Evolutionary conservation across 2,797 vertebrate genomes (phyloP).

Genomic region (Hemibagrus guttatus): DNA sequence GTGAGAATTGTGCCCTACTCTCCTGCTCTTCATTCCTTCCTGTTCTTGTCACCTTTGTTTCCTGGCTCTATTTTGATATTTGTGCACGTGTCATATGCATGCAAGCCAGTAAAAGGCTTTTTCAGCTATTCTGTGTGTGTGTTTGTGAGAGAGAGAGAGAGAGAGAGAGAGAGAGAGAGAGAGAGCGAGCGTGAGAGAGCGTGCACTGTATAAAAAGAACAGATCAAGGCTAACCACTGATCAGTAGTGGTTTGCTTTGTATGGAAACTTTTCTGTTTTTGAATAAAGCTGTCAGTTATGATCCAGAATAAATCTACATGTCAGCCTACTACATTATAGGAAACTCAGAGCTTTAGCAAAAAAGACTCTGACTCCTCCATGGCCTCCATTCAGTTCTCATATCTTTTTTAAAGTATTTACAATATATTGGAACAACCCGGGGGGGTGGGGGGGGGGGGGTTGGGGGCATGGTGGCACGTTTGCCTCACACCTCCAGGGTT

Average conservation of each 20-base stretch:
- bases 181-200: neutral
- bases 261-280: neutral
- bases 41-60: constrained; percentile 13
- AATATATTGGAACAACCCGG: neutral
- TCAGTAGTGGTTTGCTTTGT: neutral
- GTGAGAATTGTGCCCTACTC: constrained; percentile 31
- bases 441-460: too few species aligned
- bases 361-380: neutral
- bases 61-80: neutral
- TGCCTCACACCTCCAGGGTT: too few species aligned
- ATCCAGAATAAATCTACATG: neutral
- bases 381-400: neutral
- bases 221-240: neutral
- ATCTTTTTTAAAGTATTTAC: neutral
- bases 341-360: neutral
- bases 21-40: neutral
- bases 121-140: neutral
- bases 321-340: neutral
- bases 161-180: neutral
- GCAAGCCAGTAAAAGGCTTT: neutral
- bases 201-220: neutral
- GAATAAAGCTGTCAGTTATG: neutral
- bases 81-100: neutral
- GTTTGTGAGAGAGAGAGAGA: neutral
- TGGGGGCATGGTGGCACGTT: too few species aligned